Evolutionary conservation across 2,888 invertebrate species (phyloP), one percentile per base, ranked within the genome.

Genomic region (Parapristionchus giblindavisi): DNA sequence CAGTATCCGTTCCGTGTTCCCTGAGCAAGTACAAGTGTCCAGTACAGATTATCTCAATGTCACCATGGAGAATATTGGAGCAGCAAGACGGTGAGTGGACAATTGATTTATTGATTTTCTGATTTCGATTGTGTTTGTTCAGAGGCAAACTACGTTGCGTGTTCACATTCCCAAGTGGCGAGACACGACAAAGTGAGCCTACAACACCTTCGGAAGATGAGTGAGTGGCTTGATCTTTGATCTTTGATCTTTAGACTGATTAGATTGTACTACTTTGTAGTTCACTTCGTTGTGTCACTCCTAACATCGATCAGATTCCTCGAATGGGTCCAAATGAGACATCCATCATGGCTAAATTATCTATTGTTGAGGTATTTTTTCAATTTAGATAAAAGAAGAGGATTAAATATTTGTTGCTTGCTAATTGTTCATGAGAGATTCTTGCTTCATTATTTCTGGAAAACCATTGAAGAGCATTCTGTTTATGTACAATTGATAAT

Each of bases 41-140:
- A 80, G 82, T 1, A 79, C 85, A 6, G 82, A 83, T 72, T 83
- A 77, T 34, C 77, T 87, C 89, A 94, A 94, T 89, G 91, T 98
- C 88, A 93, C 93, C 80, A 95, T 98, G 85, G 96, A 97, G 90
- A 96, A 98, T 90, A 92, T 98, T 88, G 97, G 97, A 27, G 77
- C 61, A 11, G 68, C 43, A 3, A 75, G 27, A 73, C 75, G 63
- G 77, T 77, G 38, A 60, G 78, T 61, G n/a, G 52, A 73, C 74
- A 76, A 29, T 48, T 17, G 48, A 38, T 75, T 77, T n/a, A 40
- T 52, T 70, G 75, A 56, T 56, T 38, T 43, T 56, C 38, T 2
- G 29, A 21, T 38, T 52, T n/a, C 34, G 32, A 40, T 11, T 34
- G 17, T 36, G 43, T 14, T 40, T 1, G 34, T 68, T 34, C 4